Conservation (phyloP, 2,888 invertebrate genomes). For the Orthonychiurus folsomi region DNA sequence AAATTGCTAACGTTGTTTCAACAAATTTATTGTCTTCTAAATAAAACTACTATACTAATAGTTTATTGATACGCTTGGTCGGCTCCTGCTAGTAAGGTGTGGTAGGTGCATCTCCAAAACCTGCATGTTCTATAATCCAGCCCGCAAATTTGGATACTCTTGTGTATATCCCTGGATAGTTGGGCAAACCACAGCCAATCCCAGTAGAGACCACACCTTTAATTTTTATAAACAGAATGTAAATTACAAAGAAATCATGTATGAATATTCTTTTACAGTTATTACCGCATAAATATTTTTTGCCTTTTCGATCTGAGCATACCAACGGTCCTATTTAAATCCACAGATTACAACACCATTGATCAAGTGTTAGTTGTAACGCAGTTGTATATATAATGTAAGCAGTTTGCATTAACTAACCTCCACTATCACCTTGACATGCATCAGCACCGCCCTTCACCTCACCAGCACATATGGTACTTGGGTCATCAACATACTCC, state of each 20-base stretch:
- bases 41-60: no score
- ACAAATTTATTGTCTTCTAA: no score
- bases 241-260: no score
- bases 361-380: no score
- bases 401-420: neutral
- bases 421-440: conserved; percentile 9
- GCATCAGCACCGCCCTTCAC: neutral
- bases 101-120: neutral
- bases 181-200: conserved; percentile 1
- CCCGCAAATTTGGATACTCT: neutral
- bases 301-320: neutral
- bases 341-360: no score
- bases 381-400: neutral
- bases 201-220: neutral
- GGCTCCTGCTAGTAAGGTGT: neutral
- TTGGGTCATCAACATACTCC: neutral
- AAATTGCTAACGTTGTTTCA: no score
- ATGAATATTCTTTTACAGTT: no score
- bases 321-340: no score
- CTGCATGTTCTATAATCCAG: neutral
- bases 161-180: neutral
- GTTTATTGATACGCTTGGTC: no score
- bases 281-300: neutral
- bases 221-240: no score
- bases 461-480: conserved; percentile 6